Base-by-base conservation (phyloP, 2,888 invertebrate genomes). In the Linnaemya tessellans region DNA sequence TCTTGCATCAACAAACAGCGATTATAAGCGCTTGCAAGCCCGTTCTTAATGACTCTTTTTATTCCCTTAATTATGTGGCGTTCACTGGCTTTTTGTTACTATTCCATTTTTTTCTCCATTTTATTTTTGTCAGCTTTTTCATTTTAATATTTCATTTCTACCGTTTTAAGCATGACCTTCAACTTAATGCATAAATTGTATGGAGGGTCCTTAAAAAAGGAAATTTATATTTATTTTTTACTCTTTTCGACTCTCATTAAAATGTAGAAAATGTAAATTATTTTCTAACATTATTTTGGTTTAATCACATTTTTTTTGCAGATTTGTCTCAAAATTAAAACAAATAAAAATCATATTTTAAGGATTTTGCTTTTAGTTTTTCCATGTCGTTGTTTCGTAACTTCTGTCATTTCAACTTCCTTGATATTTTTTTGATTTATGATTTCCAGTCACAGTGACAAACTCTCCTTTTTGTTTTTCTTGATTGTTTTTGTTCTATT, bases 401-500 rank as follows among this genome's bases (percentile, higher is more conserved):
- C 56, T 82, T 64, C 58, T 82, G 81, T 58, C 84, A 67, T 70
- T 85, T 64, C 58, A 65, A 70, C 74, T 85, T 85, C 81, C 81
- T 78, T 74, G 81, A 81, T 62, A 60, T 62, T 65, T 81, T 80
- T 85, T 81, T 85, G 74, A 81, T 85, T 85, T 85, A 85, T 79
- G 79, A 81, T 71, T 79, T 79, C 18, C 71, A 81, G 84, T 81
- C 81, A 81, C 64, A 74, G 74, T 85, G 84, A 85, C 81, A 85
- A 85, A 81, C 81, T 81, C 79, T 68, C 49, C 70, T 60, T 38
- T 46, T 62, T 46, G 58, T 71, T 80, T 77, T 58, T n/a, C 54
- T 46, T 60, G 49, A 65, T 75, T 54, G 51, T 70, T 81, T 65
- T 58, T 41, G 60, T 67, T 70, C 41, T 68, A 70, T 46, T 71